A percentile compares a stretch with the other conserved stretches of the same genome.
These are phyloP conservation scores for Bombus consobrinus DNA, from an alignment of 1,140 invertebrate species.

Conservation along the genomic window DNA sequence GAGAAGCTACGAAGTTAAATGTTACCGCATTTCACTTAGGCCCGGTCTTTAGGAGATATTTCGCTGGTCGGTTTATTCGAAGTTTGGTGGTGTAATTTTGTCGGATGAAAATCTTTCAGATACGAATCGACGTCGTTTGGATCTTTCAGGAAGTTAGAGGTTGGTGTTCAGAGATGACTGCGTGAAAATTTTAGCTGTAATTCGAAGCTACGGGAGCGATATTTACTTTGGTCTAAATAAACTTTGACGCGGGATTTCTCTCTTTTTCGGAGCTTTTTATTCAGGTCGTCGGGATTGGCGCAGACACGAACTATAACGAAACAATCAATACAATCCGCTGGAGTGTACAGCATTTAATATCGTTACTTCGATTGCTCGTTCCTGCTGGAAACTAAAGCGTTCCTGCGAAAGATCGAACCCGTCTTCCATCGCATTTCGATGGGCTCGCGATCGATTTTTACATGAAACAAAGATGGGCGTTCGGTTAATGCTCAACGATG, in stretches of 20 bases:
- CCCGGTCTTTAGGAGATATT: neutral
- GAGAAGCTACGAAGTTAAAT: neutral
- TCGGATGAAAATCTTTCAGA: neutral
- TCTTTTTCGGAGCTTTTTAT: neutral
- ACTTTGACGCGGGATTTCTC: neutral
- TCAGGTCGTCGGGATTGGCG: constrained; percentile 19
- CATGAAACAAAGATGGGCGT: neutral
- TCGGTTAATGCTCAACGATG: neutral
- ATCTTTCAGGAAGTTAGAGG: neutral
- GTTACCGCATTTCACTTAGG: neutral
- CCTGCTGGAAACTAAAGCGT: neutral
- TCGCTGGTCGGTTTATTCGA: neutral
- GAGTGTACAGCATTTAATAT: constrained; percentile 42
- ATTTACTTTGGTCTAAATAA: neutral
- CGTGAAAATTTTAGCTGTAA: constrained; percentile 16
- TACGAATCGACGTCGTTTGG: neutral
- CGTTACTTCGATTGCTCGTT: constrained; percentile 23
- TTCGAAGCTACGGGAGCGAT: neutral
- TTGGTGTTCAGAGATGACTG: too few species aligned
- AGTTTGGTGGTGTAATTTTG: too few species aligned
- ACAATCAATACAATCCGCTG: constrained; percentile 39
- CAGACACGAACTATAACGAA: constrained; percentile 12
- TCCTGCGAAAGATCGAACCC: neutral
- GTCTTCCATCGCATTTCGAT: neutral
- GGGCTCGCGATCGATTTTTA: neutral